Base-by-base conservation (phyloP, 2,888 invertebrate genomes). In the Desoria tigrina region DNA sequence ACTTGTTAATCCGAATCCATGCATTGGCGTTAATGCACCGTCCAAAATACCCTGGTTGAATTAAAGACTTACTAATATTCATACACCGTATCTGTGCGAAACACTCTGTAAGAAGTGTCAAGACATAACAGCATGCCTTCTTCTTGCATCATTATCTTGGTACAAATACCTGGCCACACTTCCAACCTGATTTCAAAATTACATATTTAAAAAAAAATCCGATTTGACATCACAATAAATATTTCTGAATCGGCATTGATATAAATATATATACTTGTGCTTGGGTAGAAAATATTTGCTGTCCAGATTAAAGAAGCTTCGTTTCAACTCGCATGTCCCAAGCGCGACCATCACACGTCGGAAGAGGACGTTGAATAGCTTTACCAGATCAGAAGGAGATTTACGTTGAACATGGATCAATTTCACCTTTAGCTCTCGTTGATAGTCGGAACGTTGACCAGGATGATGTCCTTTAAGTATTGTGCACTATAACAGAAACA, bases 111-210 rank as follows among this genome's bases (percentile, higher is more conserved):
- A 0, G 90, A 89, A 0, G 90, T 88, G 81, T 97, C 95, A 32
- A 92, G 84, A 42, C 90, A 88, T 55, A 97, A 81, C 87, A 94
- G 89, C 0, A 96, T 81, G 0, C 96, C 96, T 9, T 88, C 94
- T 79, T 96, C 93, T 72, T 87, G 88, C 78, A 92, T 91, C 75
- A 90, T 88, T 0, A 94, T 88, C 0, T 92, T 86, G 1, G 93
- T 90, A 0, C 93, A 88, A 78, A 90, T 95, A 1, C 95, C 95
- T 0, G 95, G 95, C 90, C 94, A 93, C 1, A 95, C 86, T 82
- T 94, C 92, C 28, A 95, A 79, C 76, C 88, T 89, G 76, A 18
- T 21, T 23, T 16, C 45, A 32, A 32, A 7, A 32, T 32, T 32
- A 4, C 32, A 32, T 11, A 32, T 32, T 32, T 45, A 6, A 16